Evolutionary conservation across 2,888 invertebrate genomes (phyloP).

Genomic region (Ypsolopha scabrella): DNA sequence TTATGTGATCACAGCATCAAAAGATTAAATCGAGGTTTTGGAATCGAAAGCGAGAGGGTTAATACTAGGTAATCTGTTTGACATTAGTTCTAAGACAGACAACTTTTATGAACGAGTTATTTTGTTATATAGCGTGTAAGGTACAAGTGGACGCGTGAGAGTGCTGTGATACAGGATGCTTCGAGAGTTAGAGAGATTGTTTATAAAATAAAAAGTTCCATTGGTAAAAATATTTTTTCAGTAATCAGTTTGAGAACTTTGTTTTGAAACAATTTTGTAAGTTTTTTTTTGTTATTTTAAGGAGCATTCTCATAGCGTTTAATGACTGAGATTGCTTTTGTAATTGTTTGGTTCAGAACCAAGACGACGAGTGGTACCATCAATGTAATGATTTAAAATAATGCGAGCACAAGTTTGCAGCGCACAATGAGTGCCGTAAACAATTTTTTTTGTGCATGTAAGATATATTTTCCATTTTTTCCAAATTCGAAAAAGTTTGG

Average conservation of each 20-base stretch:
- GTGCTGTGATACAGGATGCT: slow-evolving; percentile 60
- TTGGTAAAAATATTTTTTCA: background rate
- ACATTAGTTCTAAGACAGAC: slow-evolving; percentile 31
- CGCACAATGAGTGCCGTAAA: slow-evolving; percentile 13
- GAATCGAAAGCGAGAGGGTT: too few relatives aligned
- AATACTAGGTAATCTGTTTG: slow-evolving; percentile 17
- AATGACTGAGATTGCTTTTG: too few relatives aligned
- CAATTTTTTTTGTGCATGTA: background rate
- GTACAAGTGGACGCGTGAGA: slow-evolving; percentile 30
- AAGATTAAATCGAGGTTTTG: too few relatives aligned
- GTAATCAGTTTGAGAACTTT: too few relatives aligned
- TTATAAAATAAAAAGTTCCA: slow-evolving; percentile 12
- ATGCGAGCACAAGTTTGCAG: background rate
- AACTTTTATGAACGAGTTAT: slow-evolving; percentile 20
- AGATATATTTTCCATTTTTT: background rate
- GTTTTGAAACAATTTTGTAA: too few relatives aligned
- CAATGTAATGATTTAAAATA: too few relatives aligned
- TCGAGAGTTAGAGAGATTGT: slow-evolving; percentile 30
- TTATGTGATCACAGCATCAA: too few relatives aligned
- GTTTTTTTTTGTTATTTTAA: too few relatives aligned
- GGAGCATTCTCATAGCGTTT: too few relatives aligned
- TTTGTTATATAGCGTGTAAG: slow-evolving; percentile 20
- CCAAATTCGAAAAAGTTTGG: background rate
- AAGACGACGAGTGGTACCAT: too few relatives aligned
- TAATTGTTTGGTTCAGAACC: too few relatives aligned